Evolutionary conservation across 2,113 vertebrate species (phyloP), one percentile per base, ranked within the genome.

Genomic region (Todiramphus saurophagus): DNA sequence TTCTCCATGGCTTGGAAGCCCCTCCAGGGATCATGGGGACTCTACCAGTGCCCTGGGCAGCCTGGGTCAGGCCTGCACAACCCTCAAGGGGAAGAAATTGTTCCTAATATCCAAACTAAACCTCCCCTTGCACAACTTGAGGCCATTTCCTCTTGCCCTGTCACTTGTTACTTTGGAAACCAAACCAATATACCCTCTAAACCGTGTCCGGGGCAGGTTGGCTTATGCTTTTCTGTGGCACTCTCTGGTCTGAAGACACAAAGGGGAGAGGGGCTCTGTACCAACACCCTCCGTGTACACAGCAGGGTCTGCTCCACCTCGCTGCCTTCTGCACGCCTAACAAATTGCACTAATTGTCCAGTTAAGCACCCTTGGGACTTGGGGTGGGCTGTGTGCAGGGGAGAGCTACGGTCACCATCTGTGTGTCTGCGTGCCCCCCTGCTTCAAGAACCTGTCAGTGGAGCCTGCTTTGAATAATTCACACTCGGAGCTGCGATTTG

Each of bases 391-490:
- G 8, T 9, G 43, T 5, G 0, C 58, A 6, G 48, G 93, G 92
- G 76, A 48, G 18, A 73, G 31, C 58, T 11, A 6, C 87, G 27
- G 81, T 67, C 0, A 0, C 87, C 90, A 56, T n/a, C 93, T 88
- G 90, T 59, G 89, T 82, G 77, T 8, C 63, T 60, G 67, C 7
- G 59, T 87, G 59, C 56, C 79, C 67, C 63, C 17, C 69, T 58
- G 92, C 87, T 86, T 83, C 85, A 7, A 44, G 75, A 58, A 79
- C 75, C 95, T 86, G 93, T 39, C 94, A 46, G 41, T 3, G 46
- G 82, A 83, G 67, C 18, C 88, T 88, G 94, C 75, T 67, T 41
- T 84, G 96, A 96, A 93, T 95, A 91, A 96, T 94, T 92, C 82
- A 93, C 87, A 21, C 87, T 62, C 81, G 28, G 89, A 82, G 93